These are phyloP conservation scores for Cydia amplana DNA, from an alignment of 1,140 invertebrate species.

Conservation along the genomic window DNA sequence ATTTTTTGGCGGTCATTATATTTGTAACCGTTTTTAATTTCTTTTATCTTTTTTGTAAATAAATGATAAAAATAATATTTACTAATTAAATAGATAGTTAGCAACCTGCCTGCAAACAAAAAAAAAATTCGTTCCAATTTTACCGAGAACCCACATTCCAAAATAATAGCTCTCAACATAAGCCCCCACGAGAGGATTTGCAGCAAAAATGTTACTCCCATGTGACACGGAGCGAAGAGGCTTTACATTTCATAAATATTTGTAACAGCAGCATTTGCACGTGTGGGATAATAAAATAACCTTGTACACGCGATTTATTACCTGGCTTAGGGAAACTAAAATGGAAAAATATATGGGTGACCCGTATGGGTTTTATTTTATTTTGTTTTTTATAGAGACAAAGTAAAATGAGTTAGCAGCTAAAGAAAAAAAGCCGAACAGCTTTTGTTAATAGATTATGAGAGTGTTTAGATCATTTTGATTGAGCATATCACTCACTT, in stretches of 20 bases:
- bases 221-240: neutral
- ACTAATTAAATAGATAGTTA: no score
- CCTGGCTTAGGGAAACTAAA: conserved; percentile 6
- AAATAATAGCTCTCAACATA: neutral
- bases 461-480: no score
- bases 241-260: conserved; percentile 31
- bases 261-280: neutral
- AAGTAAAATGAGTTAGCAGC: neutral
- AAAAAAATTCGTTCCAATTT: neutral
- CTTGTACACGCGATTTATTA: neutral
- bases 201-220: neutral
- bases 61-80: no score
- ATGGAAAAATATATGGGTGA: conserved; percentile 4
- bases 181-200: neutral
- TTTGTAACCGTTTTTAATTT: no score
- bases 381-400: neutral
- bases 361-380: neutral
- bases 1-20: no score
- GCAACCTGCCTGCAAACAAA: no score
- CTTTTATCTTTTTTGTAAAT: no score
- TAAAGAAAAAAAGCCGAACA: no score
- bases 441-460: no score
- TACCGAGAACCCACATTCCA: neutral
- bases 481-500: no score
- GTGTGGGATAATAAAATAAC: neutral